Conservation (phyloP, 35 echinoderm and acorn worm species). For the Apostichopus japonicus region DNA sequence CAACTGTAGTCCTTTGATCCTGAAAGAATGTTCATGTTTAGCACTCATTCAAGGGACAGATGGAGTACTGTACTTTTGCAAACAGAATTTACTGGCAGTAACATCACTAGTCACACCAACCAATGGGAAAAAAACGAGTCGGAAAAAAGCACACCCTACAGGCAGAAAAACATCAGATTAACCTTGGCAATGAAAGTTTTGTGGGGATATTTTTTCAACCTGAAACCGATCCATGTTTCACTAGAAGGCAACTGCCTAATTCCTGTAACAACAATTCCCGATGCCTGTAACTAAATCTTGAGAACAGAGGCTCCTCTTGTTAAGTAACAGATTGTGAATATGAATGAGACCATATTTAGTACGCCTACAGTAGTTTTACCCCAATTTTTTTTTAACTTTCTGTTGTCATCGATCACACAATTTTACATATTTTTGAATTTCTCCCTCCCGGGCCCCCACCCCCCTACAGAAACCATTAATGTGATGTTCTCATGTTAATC, state of each 20-base stretch:
- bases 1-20: too few species aligned
- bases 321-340: neutral
- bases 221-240: neutral
- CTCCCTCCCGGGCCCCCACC: too few species aligned
- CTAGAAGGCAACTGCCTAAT: neutral
- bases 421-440: neutral
- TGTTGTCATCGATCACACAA: neutral
- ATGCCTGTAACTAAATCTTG: neutral
- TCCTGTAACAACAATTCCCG: conserved; percentile 3
- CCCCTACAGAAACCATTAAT: neutral
- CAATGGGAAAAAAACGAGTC: too few species aligned
- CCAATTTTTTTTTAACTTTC: neutral
- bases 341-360: neutral
- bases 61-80: too few species aligned
- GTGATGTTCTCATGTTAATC: neutral
- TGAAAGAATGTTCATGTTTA: too few species aligned
- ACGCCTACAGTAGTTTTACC: too few species aligned
- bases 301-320: neutral
- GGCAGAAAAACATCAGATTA: conserved; percentile 9
- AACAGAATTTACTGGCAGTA: too few species aligned
- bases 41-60: too few species aligned
- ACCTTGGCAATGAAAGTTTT: conserved; percentile 18
- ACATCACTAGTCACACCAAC: too few species aligned
- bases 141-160: neutral
- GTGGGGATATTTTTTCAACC: neutral